These are phyloP conservation scores for Aleiodes testaceus DNA, from an alignment of 2,888 invertebrate species.

Conservation along the genomic window DNA sequence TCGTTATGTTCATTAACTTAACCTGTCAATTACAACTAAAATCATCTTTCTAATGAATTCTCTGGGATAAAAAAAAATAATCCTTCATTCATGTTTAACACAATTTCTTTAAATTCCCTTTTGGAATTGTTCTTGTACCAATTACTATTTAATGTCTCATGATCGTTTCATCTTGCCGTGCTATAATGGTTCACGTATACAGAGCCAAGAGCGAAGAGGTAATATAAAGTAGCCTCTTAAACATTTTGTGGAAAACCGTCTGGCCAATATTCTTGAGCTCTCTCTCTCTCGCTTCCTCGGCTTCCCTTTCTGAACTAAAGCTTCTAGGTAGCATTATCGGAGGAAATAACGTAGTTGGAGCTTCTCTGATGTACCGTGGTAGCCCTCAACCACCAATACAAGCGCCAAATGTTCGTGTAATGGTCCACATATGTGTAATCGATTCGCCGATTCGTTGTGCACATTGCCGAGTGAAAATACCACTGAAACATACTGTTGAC, in stretches of 20 bases:
- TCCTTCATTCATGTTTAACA: not conserved
- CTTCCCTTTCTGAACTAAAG: no score
- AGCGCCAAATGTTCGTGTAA: constrained; percentile 17
- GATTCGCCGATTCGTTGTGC: constrained; percentile 20
- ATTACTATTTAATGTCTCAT: constrained; percentile 5
- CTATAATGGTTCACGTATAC: not conserved
- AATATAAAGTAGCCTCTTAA: constrained; percentile 13
- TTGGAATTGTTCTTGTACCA: constrained; percentile 3
- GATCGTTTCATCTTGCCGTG: constrained; percentile 7
- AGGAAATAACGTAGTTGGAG: not conserved
- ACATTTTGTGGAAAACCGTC: constrained; percentile 18
- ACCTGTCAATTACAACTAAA: not conserved
- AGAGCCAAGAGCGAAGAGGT: constrained; percentile 1
- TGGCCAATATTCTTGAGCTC: not conserved
- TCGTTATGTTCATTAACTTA: constrained; percentile 15
- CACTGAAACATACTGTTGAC: constrained; percentile 32
- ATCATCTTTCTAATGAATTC: not conserved
- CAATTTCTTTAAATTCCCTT: no score
- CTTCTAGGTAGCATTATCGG: no score
- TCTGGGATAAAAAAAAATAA: not conserved
- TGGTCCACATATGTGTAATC: constrained; percentile 41
- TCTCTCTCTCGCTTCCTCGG: not conserved
- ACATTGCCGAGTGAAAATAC: constrained; percentile 19
- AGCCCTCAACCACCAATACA: constrained; percentile 33
- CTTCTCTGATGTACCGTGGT: constrained; percentile 27